Percentiles rank a stretch among this genome's conserved stretches.
These are phyloP conservation scores for Ciconia maguari DNA, from an alignment of 2,113 vertebrate genomes.

Conservation along the genomic window DNA sequence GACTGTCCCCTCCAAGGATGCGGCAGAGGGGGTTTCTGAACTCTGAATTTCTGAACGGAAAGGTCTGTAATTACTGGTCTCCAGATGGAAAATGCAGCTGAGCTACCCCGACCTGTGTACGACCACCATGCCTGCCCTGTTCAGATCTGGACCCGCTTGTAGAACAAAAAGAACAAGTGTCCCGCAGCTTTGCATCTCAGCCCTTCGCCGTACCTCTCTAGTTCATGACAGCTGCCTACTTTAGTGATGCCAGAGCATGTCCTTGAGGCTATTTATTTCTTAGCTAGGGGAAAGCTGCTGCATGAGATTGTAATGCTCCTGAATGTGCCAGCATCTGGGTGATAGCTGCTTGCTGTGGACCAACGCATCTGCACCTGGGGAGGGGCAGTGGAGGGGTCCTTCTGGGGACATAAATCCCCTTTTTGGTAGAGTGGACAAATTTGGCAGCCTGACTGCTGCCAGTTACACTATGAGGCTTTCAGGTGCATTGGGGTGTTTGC, in stretches of 20 bases:
- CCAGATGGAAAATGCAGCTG: accelerated
- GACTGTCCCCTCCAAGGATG: not conserved
- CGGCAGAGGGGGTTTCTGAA: not conserved
- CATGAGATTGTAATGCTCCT: too few species aligned
- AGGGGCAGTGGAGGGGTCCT: not conserved
- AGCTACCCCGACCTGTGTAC: accelerated
- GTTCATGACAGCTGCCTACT: accelerated
- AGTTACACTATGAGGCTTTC: accelerated
- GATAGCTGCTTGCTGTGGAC: not conserved
- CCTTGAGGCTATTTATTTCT: not conserved
- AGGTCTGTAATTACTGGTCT: not conserved
- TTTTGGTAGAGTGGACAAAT: not conserved
- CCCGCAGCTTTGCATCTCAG: not conserved
- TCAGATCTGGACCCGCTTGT: not conserved
- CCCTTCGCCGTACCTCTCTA: accelerated
- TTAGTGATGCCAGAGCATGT: not conserved
- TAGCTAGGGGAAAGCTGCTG: not conserved
- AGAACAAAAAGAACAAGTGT: not conserved
- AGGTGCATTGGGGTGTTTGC: not conserved
- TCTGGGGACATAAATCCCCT: not conserved
- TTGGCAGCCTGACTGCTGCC: not conserved
- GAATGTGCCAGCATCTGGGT: too few species aligned
- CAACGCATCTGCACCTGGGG: not conserved
- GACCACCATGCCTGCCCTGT: accelerated
- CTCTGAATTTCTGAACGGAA: not conserved